These are phyloP conservation scores for Sialis fuliginosa DNA, from an alignment of 2,888 invertebrate genomes.

Conservation along the genomic window DNA sequence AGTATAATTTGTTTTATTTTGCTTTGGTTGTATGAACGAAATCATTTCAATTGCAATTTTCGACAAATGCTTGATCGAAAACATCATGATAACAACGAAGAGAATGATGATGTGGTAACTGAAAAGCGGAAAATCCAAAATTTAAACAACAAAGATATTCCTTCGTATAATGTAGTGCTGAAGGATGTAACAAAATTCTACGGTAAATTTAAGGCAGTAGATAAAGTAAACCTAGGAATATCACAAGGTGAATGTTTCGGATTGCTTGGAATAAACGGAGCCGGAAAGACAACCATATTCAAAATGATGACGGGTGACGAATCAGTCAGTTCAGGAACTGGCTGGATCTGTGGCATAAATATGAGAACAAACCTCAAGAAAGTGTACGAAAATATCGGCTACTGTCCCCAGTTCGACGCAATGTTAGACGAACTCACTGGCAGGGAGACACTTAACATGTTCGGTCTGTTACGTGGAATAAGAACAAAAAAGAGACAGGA, in stretches of 20 bases:
- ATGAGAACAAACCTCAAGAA: constrained; percentile 31
- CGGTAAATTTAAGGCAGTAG: constrained; percentile 53
- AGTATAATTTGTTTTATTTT: too few relatives aligned
- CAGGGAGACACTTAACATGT: constrained; percentile 45
- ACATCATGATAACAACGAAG: constrained; percentile 6
- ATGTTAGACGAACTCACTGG: constrained; percentile 38
- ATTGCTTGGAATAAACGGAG: constrained; percentile 68
- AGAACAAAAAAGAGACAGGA: constrained; percentile 21
- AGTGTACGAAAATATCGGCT: constrained; percentile 40
- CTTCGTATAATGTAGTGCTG: constrained; percentile 35
- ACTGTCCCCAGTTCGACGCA: constrained; percentile 40
- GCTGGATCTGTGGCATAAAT: constrained; percentile 28
- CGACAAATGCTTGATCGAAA: constrained; percentile 8
- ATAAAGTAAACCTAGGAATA: constrained; percentile 43
- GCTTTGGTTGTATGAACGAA: too few relatives aligned
- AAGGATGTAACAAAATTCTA: constrained; percentile 59
- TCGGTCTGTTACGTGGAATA: constrained; percentile 44
- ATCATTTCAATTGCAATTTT: too few relatives aligned
- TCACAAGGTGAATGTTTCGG: constrained; percentile 65
- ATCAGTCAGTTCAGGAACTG: constrained; percentile 47
- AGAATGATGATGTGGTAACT: too few relatives aligned
- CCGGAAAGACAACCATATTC: constrained; percentile 78
- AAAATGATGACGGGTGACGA: constrained; percentile 81
- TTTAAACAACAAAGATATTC: constrained; percentile 21
- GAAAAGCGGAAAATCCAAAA: constrained; percentile 21